Evolutionary conservation across 2,888 invertebrate genomes (phyloP), one percentile per base, ranked within the genome.

Genomic region (Ophion obscuratus): DNA sequence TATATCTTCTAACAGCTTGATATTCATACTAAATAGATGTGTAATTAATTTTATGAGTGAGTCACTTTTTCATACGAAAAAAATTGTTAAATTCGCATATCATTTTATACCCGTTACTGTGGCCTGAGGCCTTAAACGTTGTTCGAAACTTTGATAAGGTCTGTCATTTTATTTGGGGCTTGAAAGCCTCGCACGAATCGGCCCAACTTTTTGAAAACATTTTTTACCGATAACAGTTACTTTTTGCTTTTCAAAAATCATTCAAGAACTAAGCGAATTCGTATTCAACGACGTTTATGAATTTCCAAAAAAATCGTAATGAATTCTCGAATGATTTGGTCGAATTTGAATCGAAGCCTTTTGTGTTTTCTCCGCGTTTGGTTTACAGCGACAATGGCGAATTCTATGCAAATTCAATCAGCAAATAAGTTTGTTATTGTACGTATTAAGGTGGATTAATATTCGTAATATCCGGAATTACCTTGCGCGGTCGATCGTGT

Each of bases 401-500:
- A 27, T 27, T 61, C 6, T 27, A 20, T 20, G 11, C n/a, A 59
- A 59, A 40, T 73, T 40, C n/a, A 11, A 20, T 40, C 5, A 10
- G n/a, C 24, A 53, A 53, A 70, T 53, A 2, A 53, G 24, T 27
- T 2, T 53, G 53, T 53, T 27, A 61, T 73, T 59, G 40, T 14
- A 27, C 47, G 27, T 2, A 10, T 57, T 10, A 17, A 71, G 47
- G 24, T 17, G 24, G n/a, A 70, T 71, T 57, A 47, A 27, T 20
- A 36, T n/a, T 73, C 20, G 36, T 36, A n/a, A 59, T 40, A 61
- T 20, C n/a, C n/a, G 20, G 20, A 57, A 67, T 67, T 77, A 17
- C 24, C 20, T 66, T 57, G 66, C 47, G 53, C 53, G 36, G n/a
- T 66, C 64, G 53, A 76, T 47, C 24, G 24, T 68, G 36, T 36